Conservation (phyloP, 2,113 vertebrate species). For the Dipodomys stephensi region DNA sequence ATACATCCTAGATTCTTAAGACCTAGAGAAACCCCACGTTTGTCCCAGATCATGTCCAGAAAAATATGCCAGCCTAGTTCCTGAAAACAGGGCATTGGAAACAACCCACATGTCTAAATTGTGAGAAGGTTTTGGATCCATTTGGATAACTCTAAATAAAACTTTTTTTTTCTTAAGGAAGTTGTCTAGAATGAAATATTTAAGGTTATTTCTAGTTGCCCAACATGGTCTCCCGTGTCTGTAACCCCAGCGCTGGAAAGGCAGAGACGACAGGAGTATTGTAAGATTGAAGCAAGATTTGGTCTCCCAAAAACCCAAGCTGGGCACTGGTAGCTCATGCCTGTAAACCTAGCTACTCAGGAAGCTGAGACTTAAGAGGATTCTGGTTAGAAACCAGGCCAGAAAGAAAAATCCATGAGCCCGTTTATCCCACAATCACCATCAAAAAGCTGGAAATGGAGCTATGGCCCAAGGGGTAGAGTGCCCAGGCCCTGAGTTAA, state of each 20-base stretch:
- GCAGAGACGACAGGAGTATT: not conserved
- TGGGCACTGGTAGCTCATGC: too few relatives aligned
- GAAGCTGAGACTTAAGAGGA: too few relatives aligned
- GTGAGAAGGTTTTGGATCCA: not conserved
- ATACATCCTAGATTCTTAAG: not conserved
- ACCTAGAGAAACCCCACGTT: not conserved
- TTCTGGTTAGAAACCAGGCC: too few relatives aligned
- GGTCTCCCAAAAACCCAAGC: not conserved
- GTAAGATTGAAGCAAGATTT: not conserved
- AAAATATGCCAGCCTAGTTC: not conserved
- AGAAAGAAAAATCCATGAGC: too few relatives aligned
- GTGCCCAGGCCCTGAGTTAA: too few relatives aligned
- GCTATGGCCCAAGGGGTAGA: too few relatives aligned
- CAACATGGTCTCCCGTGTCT: too few relatives aligned
- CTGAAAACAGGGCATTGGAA: not conserved
- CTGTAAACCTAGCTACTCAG: too few relatives aligned
- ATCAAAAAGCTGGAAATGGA: too few relatives aligned
- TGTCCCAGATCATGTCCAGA: not conserved
- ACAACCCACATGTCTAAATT: not conserved
- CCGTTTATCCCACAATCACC: too few relatives aligned
- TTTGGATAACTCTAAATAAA: not conserved
- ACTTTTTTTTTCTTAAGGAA: not conserved
- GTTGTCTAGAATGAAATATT: not conserved
- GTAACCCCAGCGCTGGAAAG: not conserved
- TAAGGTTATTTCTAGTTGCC: not conserved